phyloP scores from a whole-genome alignment of 2,113 vertebrate species.

The Malurus cyaneus region DNA sequence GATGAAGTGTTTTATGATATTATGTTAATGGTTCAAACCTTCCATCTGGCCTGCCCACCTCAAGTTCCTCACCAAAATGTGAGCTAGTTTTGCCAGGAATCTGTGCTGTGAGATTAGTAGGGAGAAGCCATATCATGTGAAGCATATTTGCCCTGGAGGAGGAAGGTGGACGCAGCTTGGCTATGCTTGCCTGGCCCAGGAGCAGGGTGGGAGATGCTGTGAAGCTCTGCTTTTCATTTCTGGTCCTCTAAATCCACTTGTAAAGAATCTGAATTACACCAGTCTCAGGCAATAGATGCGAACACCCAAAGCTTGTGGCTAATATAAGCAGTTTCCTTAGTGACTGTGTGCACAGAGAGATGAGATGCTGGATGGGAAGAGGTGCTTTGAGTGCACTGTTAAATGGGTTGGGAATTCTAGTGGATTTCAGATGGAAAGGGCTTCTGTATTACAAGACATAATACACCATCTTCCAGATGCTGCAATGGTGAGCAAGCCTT shows the following conservation, averaged over 20 bases:
- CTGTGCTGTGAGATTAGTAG: fast-evolving
- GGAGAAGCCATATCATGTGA: fast-evolving
- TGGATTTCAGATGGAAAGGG: background rate
- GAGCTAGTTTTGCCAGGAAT: background rate
- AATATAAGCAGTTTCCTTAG: background rate
- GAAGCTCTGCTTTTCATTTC: background rate
- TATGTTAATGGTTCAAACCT: background rate
- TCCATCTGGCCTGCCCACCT: background rate
- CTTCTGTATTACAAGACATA: background rate
- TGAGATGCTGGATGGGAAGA: background rate
- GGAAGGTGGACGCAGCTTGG: background rate
- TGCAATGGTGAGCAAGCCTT: background rate
- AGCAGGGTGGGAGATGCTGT: background rate
- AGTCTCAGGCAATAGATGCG: background rate
- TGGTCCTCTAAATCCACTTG: background rate
- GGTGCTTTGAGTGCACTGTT: background rate
- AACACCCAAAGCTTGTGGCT: background rate
- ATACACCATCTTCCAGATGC: background rate
- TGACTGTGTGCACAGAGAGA: background rate
- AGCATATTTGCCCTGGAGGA: background rate
- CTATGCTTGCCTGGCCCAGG: background rate
- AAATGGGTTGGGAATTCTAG: background rate
- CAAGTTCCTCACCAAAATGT: background rate
- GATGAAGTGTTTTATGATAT: background rate
- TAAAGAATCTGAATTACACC: background rate